phyloP scores from a whole-genome alignment of 2,888 invertebrate genomes.

The Camponotus fellah region DNA sequence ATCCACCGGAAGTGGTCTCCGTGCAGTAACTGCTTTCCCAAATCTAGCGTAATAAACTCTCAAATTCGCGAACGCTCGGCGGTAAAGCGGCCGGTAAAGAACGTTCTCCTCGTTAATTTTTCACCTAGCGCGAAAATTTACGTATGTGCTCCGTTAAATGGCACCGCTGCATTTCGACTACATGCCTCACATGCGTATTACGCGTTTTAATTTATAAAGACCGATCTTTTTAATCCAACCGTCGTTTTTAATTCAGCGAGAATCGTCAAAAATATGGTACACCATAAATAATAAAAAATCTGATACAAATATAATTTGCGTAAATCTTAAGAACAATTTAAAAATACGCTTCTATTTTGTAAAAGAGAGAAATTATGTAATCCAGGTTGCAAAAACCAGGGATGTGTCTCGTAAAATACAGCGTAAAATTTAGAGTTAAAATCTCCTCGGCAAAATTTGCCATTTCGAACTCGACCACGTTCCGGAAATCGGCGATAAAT shows the following conservation, averaged over 20 bases:
- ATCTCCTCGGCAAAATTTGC: slow-evolving; percentile 40
- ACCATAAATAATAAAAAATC: not conserved
- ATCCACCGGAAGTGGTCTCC: not conserved
- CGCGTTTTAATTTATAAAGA: not conserved
- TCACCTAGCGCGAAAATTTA: slow-evolving; percentile 30
- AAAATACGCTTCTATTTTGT: not conserved
- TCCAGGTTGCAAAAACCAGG: not conserved
- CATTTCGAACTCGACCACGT: slow-evolving; percentile 53
- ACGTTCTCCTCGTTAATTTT: slow-evolving; percentile 36
- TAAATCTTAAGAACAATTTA: not conserved
- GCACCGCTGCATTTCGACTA: not conserved
- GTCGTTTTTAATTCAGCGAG: not conserved
- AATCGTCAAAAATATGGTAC: not conserved
- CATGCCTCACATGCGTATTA: slow-evolving; percentile 17
- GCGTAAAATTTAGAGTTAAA: slow-evolving; percentile 36
- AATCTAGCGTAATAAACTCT: slow-evolving; percentile 38
- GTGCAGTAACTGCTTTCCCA: slow-evolving; percentile 18
- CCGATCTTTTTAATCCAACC: not conserved
- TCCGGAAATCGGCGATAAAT: slow-evolving; percentile 51
- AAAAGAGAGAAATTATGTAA: not conserved
- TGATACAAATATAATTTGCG: not conserved
- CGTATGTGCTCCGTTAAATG: slow-evolving; percentile 28
- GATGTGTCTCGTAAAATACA: not conserved
- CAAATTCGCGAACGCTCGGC: slow-evolving; percentile 9
- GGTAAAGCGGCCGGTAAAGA: not conserved